Base-by-base conservation (phyloP, 2,113 vertebrate genomes). In the Heterochromis multidens region DNA sequence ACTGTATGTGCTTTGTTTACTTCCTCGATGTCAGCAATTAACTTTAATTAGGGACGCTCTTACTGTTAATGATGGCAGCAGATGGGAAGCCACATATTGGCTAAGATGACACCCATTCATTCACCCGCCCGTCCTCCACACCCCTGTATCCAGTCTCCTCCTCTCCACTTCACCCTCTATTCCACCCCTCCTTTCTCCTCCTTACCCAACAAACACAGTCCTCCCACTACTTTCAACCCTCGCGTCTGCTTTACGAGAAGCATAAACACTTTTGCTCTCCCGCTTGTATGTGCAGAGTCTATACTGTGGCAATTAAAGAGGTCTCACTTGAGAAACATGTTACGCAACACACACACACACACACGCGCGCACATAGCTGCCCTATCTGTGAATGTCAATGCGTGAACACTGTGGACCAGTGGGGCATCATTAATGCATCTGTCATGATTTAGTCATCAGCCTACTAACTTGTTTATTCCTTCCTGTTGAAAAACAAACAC, bases 11-110 rank as follows among this genome's bases (percentile, higher is more conserved):
- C 59, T 80, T 91, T 92, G 89, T 93, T 91, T 93, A 89, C 89
- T 85, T 91, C 84, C 81, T 91, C 85, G 37, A 91, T 81, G 72
- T 78, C 80, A 35, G 90, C 83, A 94, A 94, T 94, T 93, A 94
- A 87, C 77, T 76, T 89, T 82, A 93, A 93, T 94, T 93, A 95
- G 90, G 83, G 84, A 80, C 70, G 67, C 81, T 91, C 91, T 90
- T 94, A 91, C 88, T 92, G 91, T 89, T 91, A 93, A 95, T 92
- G 94, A 92, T 85, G 65, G 88, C 91, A 93, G 85, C 94, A 94
- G 94, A 95, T 95, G 95, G 88, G 79, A 70, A 82, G 88, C 88
- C 77, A 87, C 60, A 2, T 85, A 58, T 88, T 87, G 10, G 33
- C 81, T 35, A 25, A 82, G 81, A 87, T 46, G 46, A 84, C 83